phyloP scores from a whole-genome alignment of 2,888 invertebrate genomes.

The Athetis lepigone region DNA sequence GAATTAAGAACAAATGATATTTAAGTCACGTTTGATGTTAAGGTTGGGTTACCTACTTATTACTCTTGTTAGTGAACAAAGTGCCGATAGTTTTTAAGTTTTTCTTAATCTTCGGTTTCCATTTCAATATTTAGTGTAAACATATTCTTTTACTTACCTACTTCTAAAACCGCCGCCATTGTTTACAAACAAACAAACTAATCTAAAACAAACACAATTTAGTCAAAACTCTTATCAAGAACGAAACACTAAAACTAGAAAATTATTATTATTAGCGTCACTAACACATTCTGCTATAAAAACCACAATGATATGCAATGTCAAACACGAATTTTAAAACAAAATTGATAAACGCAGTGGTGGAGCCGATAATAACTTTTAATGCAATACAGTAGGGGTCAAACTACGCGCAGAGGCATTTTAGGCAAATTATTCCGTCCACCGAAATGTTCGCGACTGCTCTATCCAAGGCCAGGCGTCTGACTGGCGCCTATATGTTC shows the following conservation, averaged over 20 bases:
- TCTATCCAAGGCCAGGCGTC: conserved; percentile 12
- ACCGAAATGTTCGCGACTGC: neutral
- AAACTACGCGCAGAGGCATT: neutral
- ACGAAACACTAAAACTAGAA: neutral
- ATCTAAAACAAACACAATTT: neutral
- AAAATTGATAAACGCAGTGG: neutral
- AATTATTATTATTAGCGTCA: neutral
- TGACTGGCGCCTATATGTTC: conserved; percentile 7
- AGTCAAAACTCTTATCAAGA: neutral
- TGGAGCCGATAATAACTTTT: neutral
- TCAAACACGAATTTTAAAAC: neutral
- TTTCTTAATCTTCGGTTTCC: too few relatives aligned
- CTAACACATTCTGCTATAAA: neutral
- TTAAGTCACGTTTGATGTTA: too few relatives aligned
- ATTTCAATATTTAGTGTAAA: too few relatives aligned
- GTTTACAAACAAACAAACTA: conserved; percentile 10
- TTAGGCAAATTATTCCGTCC: neutral
- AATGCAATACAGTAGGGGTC: neutral
- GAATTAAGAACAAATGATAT: too few relatives aligned
- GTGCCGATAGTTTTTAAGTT: too few relatives aligned
- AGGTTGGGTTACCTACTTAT: too few relatives aligned
- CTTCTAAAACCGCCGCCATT: conserved; percentile 17
- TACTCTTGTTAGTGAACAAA: too few relatives aligned
- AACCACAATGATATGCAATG: neutral
- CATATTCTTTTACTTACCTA: conserved; percentile 4